Percentiles rank a stretch among this genome's conserved stretches.
Evolutionary conservation across 2,888 invertebrate genomes (phyloP).

Genomic region (Mylabris sibirica): DNA sequence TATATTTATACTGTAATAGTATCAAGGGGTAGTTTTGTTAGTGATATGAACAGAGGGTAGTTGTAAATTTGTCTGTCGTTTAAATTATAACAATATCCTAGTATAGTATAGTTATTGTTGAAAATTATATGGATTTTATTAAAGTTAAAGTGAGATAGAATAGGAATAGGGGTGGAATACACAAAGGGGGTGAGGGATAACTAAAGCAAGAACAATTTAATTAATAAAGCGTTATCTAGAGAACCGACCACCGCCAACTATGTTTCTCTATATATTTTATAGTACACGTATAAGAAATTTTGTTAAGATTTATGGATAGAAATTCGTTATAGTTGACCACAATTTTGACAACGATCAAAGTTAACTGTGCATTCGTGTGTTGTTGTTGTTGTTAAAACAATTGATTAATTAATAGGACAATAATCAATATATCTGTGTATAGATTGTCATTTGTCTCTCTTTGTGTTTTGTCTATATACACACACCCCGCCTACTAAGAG

Average conservation of each 20-base stretch:
- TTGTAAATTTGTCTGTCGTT: slow-evolving; percentile 32
- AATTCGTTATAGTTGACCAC: neutral
- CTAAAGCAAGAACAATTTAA: slow-evolving; percentile 4
- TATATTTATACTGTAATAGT: neutral
- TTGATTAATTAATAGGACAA: neutral
- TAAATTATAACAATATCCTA: slow-evolving; percentile 22
- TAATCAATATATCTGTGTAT: neutral
- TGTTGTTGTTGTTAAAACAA: no score
- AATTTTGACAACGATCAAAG: neutral
- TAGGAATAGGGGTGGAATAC: neutral
- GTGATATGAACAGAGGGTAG: neutral
- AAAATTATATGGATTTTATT: neutral
- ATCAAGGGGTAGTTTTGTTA: slow-evolving; percentile 1
- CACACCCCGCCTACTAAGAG: no score
- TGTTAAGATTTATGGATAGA: neutral
- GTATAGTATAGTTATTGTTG: neutral
- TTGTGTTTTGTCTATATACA: neutral
- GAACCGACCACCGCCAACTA: neutral
- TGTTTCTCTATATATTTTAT: no score
- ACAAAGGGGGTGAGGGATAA: neutral
- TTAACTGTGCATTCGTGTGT: neutral
- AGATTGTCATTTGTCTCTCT: neutral
- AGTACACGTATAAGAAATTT: slow-evolving; percentile 11
- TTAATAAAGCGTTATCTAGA: slow-evolving; percentile 11
- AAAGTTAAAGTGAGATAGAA: neutral